Evolutionary conservation across 2,888 invertebrate species (phyloP).

Genomic region (Platycheirus albimanus): DNA sequence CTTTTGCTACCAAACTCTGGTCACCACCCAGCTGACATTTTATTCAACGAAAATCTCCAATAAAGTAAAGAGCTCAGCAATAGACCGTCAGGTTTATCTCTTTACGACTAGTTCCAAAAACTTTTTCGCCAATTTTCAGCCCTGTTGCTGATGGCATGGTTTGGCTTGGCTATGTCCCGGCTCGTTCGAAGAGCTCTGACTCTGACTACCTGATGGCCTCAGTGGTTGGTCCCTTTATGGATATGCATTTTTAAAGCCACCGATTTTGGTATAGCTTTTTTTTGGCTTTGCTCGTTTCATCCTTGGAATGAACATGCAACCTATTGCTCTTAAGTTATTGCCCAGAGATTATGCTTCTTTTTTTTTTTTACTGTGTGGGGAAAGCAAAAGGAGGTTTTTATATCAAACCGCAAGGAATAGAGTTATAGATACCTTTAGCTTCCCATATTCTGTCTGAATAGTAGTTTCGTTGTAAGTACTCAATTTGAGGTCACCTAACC

Average conservation of each 20-base stretch:
- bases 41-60: conserved; percentile 55
- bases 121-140: conserved; percentile 47
- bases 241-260: conserved; percentile 66
- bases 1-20: too few relatives aligned
- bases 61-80: conserved; percentile 55
- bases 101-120: conserved; percentile 33
- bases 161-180: too few relatives aligned
- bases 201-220: conserved; percentile 10
- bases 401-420: conserved; percentile 61
- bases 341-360: conserved; percentile 51
- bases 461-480: conserved; percentile 56
- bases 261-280: conserved; percentile 3
- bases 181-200: neutral
- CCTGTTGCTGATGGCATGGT: conserved; percentile 48
- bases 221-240: conserved; percentile 56
- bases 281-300: neutral
- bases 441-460: conserved; percentile 1
- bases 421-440: conserved; percentile 35
- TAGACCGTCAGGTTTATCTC: conserved; percentile 69
- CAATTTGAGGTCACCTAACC: conserved; percentile 69
- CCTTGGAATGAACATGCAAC: conserved; percentile 59
- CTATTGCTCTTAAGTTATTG: conserved; percentile 72
- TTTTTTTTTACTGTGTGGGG: neutral
- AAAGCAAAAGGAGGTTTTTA: conserved; percentile 26
- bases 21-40: conserved; percentile 40